Conservation (phyloP, 2,888 invertebrate species). For the Apodemia duryi region DNA sequence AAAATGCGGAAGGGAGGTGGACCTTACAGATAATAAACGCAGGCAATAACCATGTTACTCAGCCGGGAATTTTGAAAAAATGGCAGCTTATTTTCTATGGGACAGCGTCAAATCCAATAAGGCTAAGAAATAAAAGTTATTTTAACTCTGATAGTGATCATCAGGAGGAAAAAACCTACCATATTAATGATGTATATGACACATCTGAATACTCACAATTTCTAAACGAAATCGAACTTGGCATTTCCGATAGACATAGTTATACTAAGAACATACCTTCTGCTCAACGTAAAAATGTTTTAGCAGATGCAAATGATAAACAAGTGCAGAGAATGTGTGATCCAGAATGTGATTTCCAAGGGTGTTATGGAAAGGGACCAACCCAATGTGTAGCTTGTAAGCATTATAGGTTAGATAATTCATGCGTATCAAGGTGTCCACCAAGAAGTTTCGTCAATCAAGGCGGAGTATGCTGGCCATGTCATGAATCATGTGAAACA, state of each 20-base stretch:
- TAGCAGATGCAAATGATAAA: slow-evolving; percentile 81
- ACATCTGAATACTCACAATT: slow-evolving; percentile 80
- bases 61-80: slow-evolving; percentile 92
- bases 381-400: slow-evolving; percentile 91
- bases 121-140: slow-evolving; percentile 81
- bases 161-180: slow-evolving; percentile 74
- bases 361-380: slow-evolving; percentile 91
- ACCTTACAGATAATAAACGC: slow-evolving; percentile 87
- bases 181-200: slow-evolving; percentile 82
- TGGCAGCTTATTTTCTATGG: slow-evolving; percentile 99
- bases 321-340: slow-evolving; percentile 86
- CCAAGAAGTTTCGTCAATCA: slow-evolving; percentile 90
- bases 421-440: slow-evolving; percentile 90
- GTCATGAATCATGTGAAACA: slow-evolving; percentile 93
- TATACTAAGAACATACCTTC: slow-evolving; percentile 84
- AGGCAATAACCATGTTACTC: slow-evolving; percentile 89
- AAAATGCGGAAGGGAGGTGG: slow-evolving; percentile 93
- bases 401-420: slow-evolving; percentile 89
- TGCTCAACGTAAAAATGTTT: slow-evolving; percentile 78
- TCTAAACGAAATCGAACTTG: slow-evolving; percentile 70
- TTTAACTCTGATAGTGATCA: slow-evolving; percentile 68
- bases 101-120: slow-evolving; percentile 90
- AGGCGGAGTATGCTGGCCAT: slow-evolving; percentile 90
- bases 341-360: slow-evolving; percentile 87
- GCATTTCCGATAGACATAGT: slow-evolving; percentile 80